Conservation (phyloP, 2,888 invertebrate genomes). For the Psococerastis gibbosa region DNA sequence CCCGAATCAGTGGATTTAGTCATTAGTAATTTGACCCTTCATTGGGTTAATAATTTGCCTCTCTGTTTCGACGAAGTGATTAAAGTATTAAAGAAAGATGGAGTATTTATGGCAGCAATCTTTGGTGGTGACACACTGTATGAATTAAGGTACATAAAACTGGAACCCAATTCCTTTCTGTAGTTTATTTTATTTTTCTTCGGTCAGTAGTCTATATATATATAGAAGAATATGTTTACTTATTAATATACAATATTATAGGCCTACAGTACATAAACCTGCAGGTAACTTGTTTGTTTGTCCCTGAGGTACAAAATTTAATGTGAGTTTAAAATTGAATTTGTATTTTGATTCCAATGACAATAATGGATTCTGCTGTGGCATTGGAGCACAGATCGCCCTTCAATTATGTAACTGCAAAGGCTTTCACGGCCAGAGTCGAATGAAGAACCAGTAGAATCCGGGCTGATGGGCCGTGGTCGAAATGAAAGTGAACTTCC, state of each 20-base stretch:
- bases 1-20: conserved; percentile 69
- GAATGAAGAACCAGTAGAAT: no score
- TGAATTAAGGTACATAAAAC: conserved; percentile 58
- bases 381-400: no score
- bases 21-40: conserved; percentile 69
- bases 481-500: no score
- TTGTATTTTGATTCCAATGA: no score
- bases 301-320: no score
- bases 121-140: conserved; percentile 92
- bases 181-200: not conserved
- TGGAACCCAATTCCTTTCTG: not conserved
- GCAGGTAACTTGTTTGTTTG: no score
- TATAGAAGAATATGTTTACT: no score
- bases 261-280: not conserved
- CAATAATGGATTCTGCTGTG: no score
- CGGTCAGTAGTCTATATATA: not conserved
- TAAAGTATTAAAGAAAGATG: conserved; percentile 63
- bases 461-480: no score
- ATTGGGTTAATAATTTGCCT: conserved; percentile 98
- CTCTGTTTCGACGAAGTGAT: conserved; percentile 53
- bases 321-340: no score
- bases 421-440: no score
- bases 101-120: conserved; percentile 80
- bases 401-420: no score
- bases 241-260: not conserved